A percentile compares a stretch with the other conserved stretches of the same genome.
phyloP scores from a whole-genome alignment of 2,888 invertebrate species.

The Miltochrista miniata region DNA sequence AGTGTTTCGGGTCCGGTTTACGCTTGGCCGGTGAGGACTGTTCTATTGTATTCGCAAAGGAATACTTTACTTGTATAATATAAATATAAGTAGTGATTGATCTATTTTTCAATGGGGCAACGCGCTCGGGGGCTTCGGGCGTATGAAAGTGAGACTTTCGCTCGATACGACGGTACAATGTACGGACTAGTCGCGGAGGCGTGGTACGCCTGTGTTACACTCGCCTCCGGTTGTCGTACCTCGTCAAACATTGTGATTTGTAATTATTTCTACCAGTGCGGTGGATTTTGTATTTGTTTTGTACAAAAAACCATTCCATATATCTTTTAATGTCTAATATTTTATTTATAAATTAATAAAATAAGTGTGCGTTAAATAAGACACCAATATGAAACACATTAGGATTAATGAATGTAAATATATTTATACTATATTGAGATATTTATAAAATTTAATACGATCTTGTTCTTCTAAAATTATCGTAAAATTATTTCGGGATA shows the following conservation, averaged over 20 bases:
- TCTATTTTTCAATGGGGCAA: constrained; percentile 78
- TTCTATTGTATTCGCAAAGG: constrained; percentile 73
- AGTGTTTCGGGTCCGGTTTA: constrained; percentile 53
- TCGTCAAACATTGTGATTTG: constrained; percentile 72
- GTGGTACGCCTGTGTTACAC: constrained; percentile 33
- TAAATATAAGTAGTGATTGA: constrained; percentile 81
- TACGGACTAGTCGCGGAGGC: constrained; percentile 73
- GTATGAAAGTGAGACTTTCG: constrained; percentile 80
- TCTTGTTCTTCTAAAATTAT: constrained; percentile 81
- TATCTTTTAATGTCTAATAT: constrained; percentile 74
- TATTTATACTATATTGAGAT: constrained; percentile 82
- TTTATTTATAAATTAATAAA: constrained; percentile 71
- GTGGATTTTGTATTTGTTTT: constrained; percentile 77
- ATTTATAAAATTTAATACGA: constrained; percentile 82
- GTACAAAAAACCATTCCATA: constrained; percentile 83
- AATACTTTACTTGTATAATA: constrained; percentile 80
- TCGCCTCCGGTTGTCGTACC: constrained; percentile 38
- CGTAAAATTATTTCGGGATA: constrained; percentile 69
- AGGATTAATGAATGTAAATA: constrained; percentile 79
- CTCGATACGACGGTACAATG: constrained; percentile 65
- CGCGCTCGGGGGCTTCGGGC: constrained; percentile 33
- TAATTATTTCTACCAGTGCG: constrained; percentile 68
- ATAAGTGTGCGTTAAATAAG: constrained; percentile 80
- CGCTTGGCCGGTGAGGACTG: constrained; percentile 58
- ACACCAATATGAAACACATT: constrained; percentile 81